Percentiles rank a stretch among this genome's conserved stretches.
Evolutionary conservation across 2,113 vertebrate species (phyloP).

Genomic region (Neofelis nebulosa): DNA sequence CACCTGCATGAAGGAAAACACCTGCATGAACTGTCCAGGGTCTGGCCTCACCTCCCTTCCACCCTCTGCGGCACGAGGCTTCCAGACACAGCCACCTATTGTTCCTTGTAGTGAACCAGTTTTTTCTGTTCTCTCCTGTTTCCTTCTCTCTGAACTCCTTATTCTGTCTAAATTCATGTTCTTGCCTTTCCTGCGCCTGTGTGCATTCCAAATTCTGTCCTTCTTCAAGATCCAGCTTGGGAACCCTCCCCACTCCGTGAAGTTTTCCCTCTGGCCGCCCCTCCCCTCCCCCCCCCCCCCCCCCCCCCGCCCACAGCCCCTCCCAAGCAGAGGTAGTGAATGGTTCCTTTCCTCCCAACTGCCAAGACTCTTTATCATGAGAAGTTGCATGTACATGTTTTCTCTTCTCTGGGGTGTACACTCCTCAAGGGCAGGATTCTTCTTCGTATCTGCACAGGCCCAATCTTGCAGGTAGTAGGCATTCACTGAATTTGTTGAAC

Average conservation of each 20-base stretch:
- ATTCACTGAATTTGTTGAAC: neutral
- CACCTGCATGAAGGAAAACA: too few relatives aligned
- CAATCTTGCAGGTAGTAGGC: neutral
- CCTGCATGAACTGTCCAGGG: too few relatives aligned
- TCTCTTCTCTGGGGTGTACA: neutral
- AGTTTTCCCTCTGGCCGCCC: fast-evolving
- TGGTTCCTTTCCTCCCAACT: neutral
- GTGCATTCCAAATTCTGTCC: neutral
- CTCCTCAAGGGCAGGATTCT: neutral
- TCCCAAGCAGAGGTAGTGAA: neutral
- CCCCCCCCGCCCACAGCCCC: fast-evolving
- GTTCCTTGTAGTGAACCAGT: too few relatives aligned
- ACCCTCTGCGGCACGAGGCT: neutral
- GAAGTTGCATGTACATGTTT: neutral
- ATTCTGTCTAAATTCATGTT: neutral
- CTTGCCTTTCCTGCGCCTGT: neutral
- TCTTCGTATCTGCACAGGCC: neutral
- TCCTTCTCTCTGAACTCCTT: neutral
- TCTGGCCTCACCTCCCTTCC: neutral
- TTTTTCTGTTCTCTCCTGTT: neutral
- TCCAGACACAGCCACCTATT: neutral
- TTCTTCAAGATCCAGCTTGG: neutral
- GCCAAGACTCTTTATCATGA: neutral
- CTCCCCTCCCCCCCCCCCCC: too few relatives aligned
- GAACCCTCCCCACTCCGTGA: neutral